phyloP scores from a whole-genome alignment of 2,888 invertebrate species.

The Pandemis cinnamomeana region DNA sequence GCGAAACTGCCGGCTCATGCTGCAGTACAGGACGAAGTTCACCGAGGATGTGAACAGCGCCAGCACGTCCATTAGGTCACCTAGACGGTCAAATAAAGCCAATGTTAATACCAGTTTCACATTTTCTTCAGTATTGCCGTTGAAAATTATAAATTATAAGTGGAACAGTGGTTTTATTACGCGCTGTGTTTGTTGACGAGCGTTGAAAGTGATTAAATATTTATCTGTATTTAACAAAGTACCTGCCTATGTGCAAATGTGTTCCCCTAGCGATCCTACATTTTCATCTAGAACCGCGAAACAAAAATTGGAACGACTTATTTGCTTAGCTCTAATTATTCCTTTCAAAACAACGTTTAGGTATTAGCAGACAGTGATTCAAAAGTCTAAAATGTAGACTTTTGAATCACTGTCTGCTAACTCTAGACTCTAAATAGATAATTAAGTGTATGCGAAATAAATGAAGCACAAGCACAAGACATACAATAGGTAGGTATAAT shows the following conservation, averaged over 20 bases:
- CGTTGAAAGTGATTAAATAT: too few species aligned
- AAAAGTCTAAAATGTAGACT: too few species aligned
- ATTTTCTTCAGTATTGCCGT: background rate
- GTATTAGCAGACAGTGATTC: background rate
- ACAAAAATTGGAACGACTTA: background rate
- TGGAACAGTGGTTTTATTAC: too few species aligned
- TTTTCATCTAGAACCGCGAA: background rate
- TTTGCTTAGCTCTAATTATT: too few species aligned
- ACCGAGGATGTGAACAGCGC: constrained; percentile 96
- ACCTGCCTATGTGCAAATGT: too few species aligned
- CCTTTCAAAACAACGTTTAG: background rate
- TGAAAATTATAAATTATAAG: too few species aligned
- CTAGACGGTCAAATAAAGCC: constrained; percentile 62
- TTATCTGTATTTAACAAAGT: too few species aligned
- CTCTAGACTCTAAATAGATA: too few species aligned
- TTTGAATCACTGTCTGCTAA: too few species aligned
- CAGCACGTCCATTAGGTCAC: constrained; percentile 94
- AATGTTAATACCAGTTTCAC: constrained; percentile 18
- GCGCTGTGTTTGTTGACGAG: too few species aligned
- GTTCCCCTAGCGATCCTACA: background rate
- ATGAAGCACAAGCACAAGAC: background rate
- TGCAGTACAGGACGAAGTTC: constrained; percentile 95
- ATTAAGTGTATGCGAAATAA: background rate
- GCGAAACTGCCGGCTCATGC: constrained; percentile 96
- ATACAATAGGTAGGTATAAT: background rate